Conservation (phyloP, 2,113 vertebrate species). For the Ramphastos sulfuratus region DNA sequence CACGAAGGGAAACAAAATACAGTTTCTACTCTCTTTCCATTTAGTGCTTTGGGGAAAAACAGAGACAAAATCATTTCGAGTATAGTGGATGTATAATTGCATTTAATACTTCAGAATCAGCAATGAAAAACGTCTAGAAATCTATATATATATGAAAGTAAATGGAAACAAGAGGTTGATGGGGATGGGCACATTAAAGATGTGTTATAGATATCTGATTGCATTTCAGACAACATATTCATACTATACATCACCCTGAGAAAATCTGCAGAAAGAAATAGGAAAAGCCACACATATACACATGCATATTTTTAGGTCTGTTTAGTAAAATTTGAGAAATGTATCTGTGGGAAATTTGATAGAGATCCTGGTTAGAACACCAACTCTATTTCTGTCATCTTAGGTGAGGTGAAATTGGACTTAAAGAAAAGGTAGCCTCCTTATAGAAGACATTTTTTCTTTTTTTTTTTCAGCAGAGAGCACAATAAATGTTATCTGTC, state of each 20-base stretch:
- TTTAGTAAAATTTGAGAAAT: neutral
- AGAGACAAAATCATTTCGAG: neutral
- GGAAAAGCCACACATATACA: neutral
- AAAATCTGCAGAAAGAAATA: neutral
- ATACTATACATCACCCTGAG: neutral
- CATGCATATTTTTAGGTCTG: neutral
- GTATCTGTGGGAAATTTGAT: neutral
- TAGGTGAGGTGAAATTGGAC: constrained; percentile 1
- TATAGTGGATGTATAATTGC: neutral
- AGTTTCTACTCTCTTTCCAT: neutral
- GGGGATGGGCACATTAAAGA: neutral
- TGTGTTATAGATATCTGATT: neutral
- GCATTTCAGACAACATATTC: neutral
- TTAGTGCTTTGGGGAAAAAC: neutral
- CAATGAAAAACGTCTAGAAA: neutral
- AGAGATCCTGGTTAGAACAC: neutral
- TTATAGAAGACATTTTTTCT: neutral
- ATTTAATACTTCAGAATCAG: neutral
- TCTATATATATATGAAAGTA: neutral
- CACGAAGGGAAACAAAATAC: neutral
- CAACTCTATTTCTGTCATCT: neutral
- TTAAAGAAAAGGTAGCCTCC: neutral
- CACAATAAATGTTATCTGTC: constrained; percentile 72
- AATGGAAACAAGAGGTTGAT: neutral
- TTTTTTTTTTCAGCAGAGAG: constrained; percentile 30